Evolutionary conservation across 2,888 invertebrate species (phyloP).

Genomic region (Pyrrhia umbra): DNA sequence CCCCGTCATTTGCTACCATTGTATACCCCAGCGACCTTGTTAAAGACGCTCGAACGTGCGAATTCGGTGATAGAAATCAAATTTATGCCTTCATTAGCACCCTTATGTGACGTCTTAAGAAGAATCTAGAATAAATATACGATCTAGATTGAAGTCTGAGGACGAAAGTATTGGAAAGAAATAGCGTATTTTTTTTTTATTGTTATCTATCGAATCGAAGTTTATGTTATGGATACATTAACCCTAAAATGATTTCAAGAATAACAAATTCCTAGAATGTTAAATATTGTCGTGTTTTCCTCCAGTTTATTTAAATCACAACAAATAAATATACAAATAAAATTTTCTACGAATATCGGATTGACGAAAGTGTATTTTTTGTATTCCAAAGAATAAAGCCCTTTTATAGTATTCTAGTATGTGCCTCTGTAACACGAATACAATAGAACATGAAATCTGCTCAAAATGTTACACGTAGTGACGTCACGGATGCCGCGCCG

Average conservation of each 20-base stretch:
- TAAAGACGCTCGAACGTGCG: conserved; percentile 25
- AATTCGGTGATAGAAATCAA: conserved; percentile 52
- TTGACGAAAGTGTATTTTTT: neutral
- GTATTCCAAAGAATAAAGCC: neutral
- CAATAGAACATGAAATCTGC: conserved; percentile 22
- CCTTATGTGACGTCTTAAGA: conserved; percentile 23
- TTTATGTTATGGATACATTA: neutral
- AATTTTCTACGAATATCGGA: neutral
- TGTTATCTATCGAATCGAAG: conserved; percentile 4
- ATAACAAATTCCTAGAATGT: neutral
- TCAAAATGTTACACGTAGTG: conserved; percentile 21
- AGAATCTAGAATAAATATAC: conserved; percentile 19
- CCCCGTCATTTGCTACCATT: conserved; percentile 52
- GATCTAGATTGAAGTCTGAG: conserved; percentile 19
- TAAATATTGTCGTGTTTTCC: neutral
- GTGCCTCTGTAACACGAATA: conserved; percentile 6
- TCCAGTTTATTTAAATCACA: neutral
- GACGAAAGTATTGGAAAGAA: conserved; percentile 9
- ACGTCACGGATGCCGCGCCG: conserved; percentile 15
- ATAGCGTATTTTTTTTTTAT: conserved; percentile 11
- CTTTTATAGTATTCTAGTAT: neutral
- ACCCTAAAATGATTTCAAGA: neutral
- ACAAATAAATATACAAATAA: too few species aligned
- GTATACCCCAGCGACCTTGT: conserved; percentile 46
- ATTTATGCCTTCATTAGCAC: conserved; percentile 56